Base-by-base conservation (phyloP, 1,140 invertebrate species). In the Drosophila guanche region DNA sequence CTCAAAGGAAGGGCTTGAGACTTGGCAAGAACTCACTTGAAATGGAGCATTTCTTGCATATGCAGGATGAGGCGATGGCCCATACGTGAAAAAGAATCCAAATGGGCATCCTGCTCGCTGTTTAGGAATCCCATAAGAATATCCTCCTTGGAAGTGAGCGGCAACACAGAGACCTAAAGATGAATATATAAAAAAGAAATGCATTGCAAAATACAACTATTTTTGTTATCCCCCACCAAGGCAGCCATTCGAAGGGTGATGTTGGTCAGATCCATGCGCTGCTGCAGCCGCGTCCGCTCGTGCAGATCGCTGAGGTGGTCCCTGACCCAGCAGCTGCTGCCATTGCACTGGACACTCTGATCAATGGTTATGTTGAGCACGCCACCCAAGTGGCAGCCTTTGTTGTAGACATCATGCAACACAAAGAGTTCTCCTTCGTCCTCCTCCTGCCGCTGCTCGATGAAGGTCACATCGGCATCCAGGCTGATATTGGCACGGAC, bases 361-460 rank as follows among this genome's bases (percentile, higher is more conserved):
- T 91, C 89, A 1, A 80, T 29, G 4, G 90, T 91, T 37, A 91
- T 62, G 51, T 91, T 91, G 0, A 91, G 45, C 20, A 60, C 12
- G 0, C 90, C 90, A 8, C 90, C 90, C 47, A 89, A 37, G 43
- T 80, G 67, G 7, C 76, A 79, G n/a, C 90, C 90, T 10, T 77
- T 80, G 16, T 89, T 91, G 51, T 91, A 91, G 6, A 90, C 79
- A 85, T 91, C 90, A 10, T 81, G 79, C 10, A 85, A 60, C 2
- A 62, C 63, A 25, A 73, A 89, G 2, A 53, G 2, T 3, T 48
- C 61, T 4, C 12, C 27, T 5, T 7, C n/a, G 2, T 45, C 42
- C 4, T 66, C 33, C 40, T 47, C 37, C 2, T 25, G 29, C 20
- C 69, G n/a, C 3, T 12, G 58, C 1, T 45, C 60, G 0, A 65